Percentiles rank a stretch among this genome's conserved stretches.
phyloP scores from a whole-genome alignment of 2,888 invertebrate genomes.

The Caenorhabditis sp. region DNA sequence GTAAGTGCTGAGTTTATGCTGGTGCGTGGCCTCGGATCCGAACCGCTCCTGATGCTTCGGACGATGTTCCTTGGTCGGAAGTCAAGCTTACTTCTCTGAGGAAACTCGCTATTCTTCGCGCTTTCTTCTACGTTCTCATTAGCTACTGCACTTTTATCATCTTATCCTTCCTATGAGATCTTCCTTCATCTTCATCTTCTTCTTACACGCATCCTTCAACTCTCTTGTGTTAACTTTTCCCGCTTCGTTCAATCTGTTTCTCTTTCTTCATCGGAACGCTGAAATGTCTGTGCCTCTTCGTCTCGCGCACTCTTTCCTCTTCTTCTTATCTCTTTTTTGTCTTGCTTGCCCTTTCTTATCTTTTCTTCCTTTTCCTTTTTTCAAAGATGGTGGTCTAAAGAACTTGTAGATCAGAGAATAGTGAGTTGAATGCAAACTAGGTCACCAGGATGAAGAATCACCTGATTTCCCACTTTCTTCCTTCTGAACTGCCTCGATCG shows the following conservation, averaged over 20 bases:
- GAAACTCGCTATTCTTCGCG: too few species aligned
- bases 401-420: too few species aligned
- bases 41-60: constrained; percentile 19
- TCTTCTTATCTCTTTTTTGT: constrained; percentile 20
- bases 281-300: constrained; percentile 33
- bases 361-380: too few species aligned
- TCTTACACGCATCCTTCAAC: background rate
- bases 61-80: background rate
- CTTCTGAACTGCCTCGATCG: background rate
- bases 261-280: background rate
- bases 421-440: too few species aligned
- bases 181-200: constrained; percentile 4
- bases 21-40: constrained; percentile 26
- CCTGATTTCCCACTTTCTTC: too few species aligned
- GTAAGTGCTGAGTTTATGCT: constrained; percentile 36
- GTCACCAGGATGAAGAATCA: too few species aligned
- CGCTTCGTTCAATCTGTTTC: background rate
- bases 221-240: background rate
- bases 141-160: too few species aligned
- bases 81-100: too few species aligned
- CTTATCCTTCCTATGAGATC: background rate
- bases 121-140: constrained; percentile 1
- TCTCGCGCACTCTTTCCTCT: constrained; percentile 22
- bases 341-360: constrained; percentile 32
- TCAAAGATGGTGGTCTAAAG: too few species aligned